Conservation (phyloP, 2,888 invertebrate species). For the Nasonia oneida region DNA sequence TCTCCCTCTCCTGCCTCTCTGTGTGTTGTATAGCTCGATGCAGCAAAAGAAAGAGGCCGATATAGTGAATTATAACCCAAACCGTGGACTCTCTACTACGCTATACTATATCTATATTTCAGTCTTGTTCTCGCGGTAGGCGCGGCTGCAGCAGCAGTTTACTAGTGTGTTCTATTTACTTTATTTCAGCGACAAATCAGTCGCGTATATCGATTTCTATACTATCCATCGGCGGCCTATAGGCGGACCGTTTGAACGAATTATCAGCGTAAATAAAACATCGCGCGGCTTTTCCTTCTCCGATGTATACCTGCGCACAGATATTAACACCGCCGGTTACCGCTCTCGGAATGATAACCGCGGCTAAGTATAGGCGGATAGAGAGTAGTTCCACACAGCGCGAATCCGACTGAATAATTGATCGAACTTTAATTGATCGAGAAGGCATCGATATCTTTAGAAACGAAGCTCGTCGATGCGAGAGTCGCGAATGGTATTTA, state of each 20-base stretch:
- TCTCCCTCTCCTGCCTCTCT: neutral
- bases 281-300: too few relatives aligned
- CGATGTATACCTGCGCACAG: too few relatives aligned
- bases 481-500: neutral
- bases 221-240: constrained; percentile 4
- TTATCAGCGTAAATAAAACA: constrained; percentile 10
- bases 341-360: neutral
- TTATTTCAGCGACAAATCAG: constrained; percentile 42
- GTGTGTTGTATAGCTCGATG: neutral
- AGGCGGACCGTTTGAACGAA: constrained; percentile 6
- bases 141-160: neutral
- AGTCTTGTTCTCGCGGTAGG: too few relatives aligned
- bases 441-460: neutral
- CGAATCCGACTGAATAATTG: neutral
- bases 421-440: neutral
- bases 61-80: constrained; percentile 41
- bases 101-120: too few relatives aligned
- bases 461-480: neutral
- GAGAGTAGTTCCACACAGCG: neutral
- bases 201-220: constrained; percentile 28
- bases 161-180: constrained; percentile 30
- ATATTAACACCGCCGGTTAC: neutral
- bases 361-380: neutral
- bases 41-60: too few relatives aligned
- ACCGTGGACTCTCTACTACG: too few relatives aligned